These are phyloP conservation scores for Antechinus stuartii DNA, from an alignment of 2,113 vertebrate genomes.

Conservation along the genomic window DNA sequence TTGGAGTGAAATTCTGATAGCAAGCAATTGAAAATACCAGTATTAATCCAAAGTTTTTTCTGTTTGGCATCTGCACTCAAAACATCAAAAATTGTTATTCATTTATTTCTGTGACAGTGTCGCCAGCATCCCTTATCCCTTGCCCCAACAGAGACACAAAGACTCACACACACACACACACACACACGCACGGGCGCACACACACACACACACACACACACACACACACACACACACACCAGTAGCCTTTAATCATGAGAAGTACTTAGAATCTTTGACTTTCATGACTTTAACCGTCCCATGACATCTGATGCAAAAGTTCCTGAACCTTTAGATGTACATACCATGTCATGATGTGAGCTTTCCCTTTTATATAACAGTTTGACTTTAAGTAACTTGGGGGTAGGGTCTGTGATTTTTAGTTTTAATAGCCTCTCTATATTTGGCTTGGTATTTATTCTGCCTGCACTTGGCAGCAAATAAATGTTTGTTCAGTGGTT, in stretches of 20 bases:
- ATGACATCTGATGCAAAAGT: neutral
- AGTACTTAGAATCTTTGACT: neutral
- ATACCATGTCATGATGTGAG: neutral
- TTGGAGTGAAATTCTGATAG: conserved; percentile 27
- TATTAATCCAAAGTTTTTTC: neutral
- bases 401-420: neutral
- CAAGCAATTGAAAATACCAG: conserved; percentile 23
- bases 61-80: neutral
- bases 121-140: neutral
- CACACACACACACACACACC: neutral
- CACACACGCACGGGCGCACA: too few relatives aligned
- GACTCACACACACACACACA: neutral
- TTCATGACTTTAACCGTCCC: neutral
- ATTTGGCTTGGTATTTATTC: neutral
- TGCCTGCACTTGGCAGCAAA: neutral
- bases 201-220: too few relatives aligned
- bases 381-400: neutral
- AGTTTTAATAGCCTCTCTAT: neutral
- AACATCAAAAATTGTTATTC: neutral
- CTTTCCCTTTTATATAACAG: neutral
- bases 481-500: neutral
- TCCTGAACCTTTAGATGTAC: neutral
- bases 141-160: neutral
- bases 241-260: neutral
- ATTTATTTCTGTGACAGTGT: neutral